phyloP scores from a whole-genome alignment of 2,888 invertebrate species.

The Ormyrus rosae region DNA sequence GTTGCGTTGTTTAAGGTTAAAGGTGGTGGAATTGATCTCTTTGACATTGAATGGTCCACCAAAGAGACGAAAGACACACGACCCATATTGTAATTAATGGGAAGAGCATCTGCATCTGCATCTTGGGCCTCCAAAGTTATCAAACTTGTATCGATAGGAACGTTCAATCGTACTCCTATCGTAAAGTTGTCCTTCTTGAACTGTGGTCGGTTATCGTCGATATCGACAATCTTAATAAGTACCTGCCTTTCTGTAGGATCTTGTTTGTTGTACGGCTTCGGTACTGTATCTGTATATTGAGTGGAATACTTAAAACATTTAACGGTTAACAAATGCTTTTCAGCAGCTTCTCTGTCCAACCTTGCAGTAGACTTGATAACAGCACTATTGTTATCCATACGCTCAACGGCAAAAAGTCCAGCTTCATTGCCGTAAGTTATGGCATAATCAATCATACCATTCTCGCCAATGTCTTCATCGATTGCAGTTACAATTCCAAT shows the following conservation, averaged over 20 bases:
- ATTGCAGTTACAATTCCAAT: slow-evolving; percentile 84
- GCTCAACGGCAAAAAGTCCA: slow-evolving; percentile 80
- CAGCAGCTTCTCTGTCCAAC: slow-evolving; percentile 82
- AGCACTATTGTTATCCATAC: slow-evolving; percentile 82
- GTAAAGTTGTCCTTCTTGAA: slow-evolving; percentile 82
- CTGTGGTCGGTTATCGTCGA: slow-evolving; percentile 86
- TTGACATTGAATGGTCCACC: slow-evolving; percentile 80
- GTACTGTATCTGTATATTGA: slow-evolving; percentile 68
- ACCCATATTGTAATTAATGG: slow-evolving; percentile 82
- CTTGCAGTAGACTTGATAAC: slow-evolving; percentile 80
- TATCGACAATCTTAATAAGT: slow-evolving; percentile 81
- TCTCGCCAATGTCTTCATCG: slow-evolving; percentile 86
- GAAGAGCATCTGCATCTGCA: slow-evolving; percentile 81
- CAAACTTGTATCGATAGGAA: slow-evolving; percentile 84
- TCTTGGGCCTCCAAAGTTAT: slow-evolving; percentile 83
- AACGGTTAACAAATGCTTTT: slow-evolving; percentile 80
- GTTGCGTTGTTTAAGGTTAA: slow-evolving; percentile 83
- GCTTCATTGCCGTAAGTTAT: slow-evolving; percentile 86
- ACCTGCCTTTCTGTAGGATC: slow-evolving; percentile 84
- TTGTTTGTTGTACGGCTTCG: slow-evolving; percentile 82
- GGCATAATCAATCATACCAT: slow-evolving; percentile 85
- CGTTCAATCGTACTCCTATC: slow-evolving; percentile 85
- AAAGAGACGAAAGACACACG: slow-evolving; percentile 81
- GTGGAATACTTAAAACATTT: slow-evolving; percentile 82
- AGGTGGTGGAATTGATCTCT: slow-evolving; percentile 70